Evolutionary conservation across 2,113 vertebrate genomes (phyloP).

Genomic region (Gracilinanus agilis): DNA sequence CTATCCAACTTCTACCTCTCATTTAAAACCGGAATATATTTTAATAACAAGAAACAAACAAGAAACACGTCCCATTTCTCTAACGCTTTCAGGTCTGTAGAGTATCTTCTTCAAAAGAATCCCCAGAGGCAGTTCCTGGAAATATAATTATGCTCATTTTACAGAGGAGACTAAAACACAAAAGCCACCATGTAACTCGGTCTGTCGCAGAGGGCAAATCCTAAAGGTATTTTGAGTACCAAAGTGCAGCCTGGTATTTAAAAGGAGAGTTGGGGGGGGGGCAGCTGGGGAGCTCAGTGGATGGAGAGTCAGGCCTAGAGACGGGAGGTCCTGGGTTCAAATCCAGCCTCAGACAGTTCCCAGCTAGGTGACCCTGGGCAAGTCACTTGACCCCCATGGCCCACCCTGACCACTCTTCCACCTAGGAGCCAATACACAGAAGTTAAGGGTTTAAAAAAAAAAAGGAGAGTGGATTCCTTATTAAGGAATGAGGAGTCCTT

Average conservation of each 20-base stretch:
- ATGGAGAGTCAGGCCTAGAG: too few relatives aligned
- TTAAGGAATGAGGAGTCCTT: neutral
- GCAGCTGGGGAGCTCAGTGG: too few relatives aligned
- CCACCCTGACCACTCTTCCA: too few relatives aligned
- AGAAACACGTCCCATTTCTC: neutral
- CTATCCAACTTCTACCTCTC: neutral
- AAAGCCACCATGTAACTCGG: neutral
- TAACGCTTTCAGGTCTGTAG: neutral
- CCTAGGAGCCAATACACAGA: too few relatives aligned
- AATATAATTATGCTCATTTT: neutral
- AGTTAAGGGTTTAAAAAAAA: too few relatives aligned
- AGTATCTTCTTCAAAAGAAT: neutral
- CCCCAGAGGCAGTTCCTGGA: neutral
- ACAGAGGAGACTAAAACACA: neutral
- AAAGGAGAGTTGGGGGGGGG: neutral
- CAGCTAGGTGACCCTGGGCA: too few relatives aligned
- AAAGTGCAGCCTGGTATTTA: neutral
- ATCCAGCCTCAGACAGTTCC: too few relatives aligned
- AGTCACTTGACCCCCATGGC: too few relatives aligned
- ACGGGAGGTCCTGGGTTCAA: too few relatives aligned
- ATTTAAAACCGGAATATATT: neutral
- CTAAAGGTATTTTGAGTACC: neutral
- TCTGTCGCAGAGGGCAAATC: neutral
- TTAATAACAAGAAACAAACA: neutral
- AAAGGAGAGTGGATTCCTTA: neutral